A percentile compares a stretch with the other conserved stretches of the same genome.
These are phyloP conservation scores for Microcebus ravelobensis DNA, from an alignment of 2,113 vertebrate species.

Conservation along the genomic window DNA sequence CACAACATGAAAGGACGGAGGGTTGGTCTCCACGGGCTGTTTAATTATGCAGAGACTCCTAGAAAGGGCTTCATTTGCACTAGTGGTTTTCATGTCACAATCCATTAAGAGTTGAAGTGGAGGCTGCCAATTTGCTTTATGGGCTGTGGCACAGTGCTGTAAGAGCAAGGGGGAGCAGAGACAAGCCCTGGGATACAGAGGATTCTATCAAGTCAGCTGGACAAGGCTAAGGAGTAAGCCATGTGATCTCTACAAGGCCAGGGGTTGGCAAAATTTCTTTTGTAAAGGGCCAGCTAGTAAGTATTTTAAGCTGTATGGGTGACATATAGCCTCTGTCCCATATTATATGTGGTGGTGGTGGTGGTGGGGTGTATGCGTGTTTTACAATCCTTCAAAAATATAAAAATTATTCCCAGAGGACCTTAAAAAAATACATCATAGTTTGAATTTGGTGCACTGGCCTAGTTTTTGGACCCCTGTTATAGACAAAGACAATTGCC, in stretches of 20 bases:
- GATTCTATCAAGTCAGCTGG: not conserved
- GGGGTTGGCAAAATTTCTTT: not conserved
- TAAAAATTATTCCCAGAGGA: not conserved
- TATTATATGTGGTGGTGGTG: not conserved
- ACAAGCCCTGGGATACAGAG: not conserved
- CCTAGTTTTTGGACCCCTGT: not conserved
- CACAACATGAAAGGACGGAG: not conserved
- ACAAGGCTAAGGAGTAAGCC: not conserved
- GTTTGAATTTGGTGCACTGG: not conserved
- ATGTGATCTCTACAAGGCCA: too few relatives aligned
- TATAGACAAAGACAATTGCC: not conserved
- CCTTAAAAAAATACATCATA: not conserved
- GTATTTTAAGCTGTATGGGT: not conserved
- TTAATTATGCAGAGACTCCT: conserved; percentile 22
- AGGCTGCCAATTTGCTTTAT: not conserved
- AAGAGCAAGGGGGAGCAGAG: not conserved
- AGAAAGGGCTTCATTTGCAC: conserved; percentile 21
- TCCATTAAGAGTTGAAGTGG: conserved; percentile 50
- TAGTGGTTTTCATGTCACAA: conserved; percentile 25
- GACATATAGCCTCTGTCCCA: not conserved
- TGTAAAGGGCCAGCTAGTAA: not conserved
- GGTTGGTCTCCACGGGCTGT: not conserved
- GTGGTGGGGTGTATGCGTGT: not conserved
- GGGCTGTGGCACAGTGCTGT: not conserved
- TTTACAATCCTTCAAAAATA: not conserved